Evolutionary conservation across 64 coral and sea anemone species (phyloP), one percentile per base, ranked within the genome.

Genomic region (Montipora efflorescens): DNA sequence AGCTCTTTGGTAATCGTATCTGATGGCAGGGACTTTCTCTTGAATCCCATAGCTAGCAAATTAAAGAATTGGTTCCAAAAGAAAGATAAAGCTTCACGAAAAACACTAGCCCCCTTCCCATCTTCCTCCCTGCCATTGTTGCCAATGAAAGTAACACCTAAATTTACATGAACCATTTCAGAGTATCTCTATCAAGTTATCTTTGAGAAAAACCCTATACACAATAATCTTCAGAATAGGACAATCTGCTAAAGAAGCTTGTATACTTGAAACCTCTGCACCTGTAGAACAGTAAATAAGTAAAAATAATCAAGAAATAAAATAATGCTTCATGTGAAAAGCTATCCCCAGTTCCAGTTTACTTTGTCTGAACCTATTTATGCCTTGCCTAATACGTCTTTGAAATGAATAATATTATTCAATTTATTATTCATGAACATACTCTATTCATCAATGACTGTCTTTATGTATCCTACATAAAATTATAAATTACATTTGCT

Each of bases 1-100:
- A 48, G 61, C 80, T 12, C 48, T 84, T 67, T 95, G 93, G 23
- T 91, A 95, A 86, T 95, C 89, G 79, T 95, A 88, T 78, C 93
- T 95, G 71, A 91, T 72, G 47, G 81, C 84, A 91, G 89, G 93
- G 36, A 95, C 90, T 83, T 89, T 95, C 64, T 95, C 90, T 71
- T 90, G 89, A 58, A 61, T 82, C 74, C 83, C 94, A 70, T 87
- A 19, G 94, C 66, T 87, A 68, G 70, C 55, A 89, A 91, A 77
- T 90, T 75, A 53, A 45, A 88, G 77, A 95, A 95, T 36, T 36
- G 36, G 36, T 36, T 36, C 36, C 36, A 36, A 36, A 36, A 36
- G 1, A 67, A 8, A 8, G 53, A 90, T 44, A 95, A 48, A n/a
- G 71, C 50, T 53, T 89, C 74, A 23, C 4, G 75, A 53, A 89